Evolutionary conservation across 2,113 vertebrate species (phyloP).

Genomic region (Hipposideros armiger): DNA sequence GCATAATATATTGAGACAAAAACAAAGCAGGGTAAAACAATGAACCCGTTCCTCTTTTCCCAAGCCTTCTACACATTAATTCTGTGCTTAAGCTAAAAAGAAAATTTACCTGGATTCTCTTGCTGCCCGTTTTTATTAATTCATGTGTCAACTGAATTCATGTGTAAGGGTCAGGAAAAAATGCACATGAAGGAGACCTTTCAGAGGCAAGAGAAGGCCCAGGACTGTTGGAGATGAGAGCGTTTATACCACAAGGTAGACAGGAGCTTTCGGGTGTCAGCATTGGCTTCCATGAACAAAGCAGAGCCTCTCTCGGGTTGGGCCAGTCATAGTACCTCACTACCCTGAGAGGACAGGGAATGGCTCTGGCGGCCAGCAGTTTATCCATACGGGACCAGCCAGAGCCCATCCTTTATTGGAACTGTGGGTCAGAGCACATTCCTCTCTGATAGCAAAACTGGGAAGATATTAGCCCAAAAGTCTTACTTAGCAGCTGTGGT

Average conservation of each 20-base stretch:
- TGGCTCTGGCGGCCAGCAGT: neutral
- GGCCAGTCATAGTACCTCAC: neutral
- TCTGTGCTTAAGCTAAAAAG: neutral
- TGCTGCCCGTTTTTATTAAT: neutral
- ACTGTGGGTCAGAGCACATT: neutral
- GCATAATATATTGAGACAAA: neutral
- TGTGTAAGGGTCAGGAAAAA: neutral
- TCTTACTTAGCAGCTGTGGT: neutral
- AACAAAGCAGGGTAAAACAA: neutral
- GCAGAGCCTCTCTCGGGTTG: neutral
- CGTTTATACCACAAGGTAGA: neutral
- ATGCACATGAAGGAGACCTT: neutral
- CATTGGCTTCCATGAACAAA: neutral
- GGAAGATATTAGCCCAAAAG: neutral
- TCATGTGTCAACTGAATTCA: neutral
- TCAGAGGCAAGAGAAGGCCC: neutral
- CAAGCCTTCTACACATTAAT: neutral
- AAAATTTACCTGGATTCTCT: neutral
- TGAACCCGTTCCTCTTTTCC: neutral
- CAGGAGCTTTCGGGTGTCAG: neutral
- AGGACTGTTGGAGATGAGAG: neutral
- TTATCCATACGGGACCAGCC: neutral
- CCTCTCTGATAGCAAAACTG: neutral
- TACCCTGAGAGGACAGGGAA: neutral
- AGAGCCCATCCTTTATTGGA: neutral